Evolutionary conservation across 2,888 invertebrate species (phyloP).

Genomic region (Machimus rusticus): DNA sequence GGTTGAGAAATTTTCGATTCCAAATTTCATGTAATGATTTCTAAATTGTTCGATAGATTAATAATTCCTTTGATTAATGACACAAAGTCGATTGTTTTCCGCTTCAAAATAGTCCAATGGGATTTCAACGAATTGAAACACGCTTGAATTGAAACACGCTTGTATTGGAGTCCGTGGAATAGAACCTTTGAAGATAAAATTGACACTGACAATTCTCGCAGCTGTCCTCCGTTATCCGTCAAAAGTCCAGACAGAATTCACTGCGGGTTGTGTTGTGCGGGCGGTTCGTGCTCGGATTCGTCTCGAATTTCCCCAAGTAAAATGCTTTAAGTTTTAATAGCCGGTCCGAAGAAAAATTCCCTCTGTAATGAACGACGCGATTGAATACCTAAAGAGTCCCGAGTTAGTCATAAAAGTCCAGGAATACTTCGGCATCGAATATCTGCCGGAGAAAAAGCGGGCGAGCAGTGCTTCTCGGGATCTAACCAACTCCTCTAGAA

Average conservation of each 20-base stretch:
- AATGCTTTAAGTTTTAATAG: not conserved
- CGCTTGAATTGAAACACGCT: too few species aligned
- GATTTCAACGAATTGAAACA: not conserved
- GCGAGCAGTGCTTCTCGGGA: not conserved
- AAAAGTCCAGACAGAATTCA: not conserved
- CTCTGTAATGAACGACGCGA: slow-evolving; percentile 52
- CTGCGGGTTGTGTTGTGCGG: not conserved
- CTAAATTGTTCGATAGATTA: too few species aligned
- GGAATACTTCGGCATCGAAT: slow-evolving; percentile 77
- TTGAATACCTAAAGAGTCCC: slow-evolving; percentile 79
- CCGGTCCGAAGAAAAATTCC: not conserved
- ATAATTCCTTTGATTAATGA: too few species aligned
- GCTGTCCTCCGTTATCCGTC: not conserved
- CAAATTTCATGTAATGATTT: too few species aligned
- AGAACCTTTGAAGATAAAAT: too few species aligned
- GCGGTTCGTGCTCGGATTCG: not conserved
- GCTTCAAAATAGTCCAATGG: not conserved
- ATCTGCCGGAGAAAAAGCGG: slow-evolving; percentile 50
- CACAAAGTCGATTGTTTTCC: not conserved
- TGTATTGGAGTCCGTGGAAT: not conserved
- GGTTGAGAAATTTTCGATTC: too few species aligned
- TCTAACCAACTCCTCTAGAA: not conserved
- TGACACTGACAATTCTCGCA: not conserved
- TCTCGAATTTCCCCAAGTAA: not conserved
- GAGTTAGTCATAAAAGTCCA: slow-evolving; percentile 80